These are phyloP conservation scores for Linnaemya tessellans DNA, from an alignment of 2,888 invertebrate genomes.

Conservation along the genomic window DNA sequence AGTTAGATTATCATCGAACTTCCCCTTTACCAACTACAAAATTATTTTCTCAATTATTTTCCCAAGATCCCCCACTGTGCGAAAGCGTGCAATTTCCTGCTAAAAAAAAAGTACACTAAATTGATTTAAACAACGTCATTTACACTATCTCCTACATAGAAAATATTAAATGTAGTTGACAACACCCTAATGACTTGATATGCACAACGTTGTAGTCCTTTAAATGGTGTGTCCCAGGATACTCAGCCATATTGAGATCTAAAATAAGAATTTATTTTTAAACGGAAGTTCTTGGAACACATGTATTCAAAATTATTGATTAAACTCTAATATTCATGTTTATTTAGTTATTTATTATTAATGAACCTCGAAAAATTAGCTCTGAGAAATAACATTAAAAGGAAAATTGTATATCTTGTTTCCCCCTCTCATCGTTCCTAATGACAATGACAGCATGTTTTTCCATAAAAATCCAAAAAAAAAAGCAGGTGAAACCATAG, in stretches of 20 bases:
- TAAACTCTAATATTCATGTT: background rate
- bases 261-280: background rate
- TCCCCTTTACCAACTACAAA: too few species aligned
- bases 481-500: background rate
- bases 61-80: too few species aligned
- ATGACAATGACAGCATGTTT: constrained; percentile 54
- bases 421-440: background rate
- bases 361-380: background rate
- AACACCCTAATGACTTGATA: too few species aligned
- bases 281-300: background rate
- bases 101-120: too few species aligned
- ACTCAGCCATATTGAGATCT: background rate
- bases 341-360: background rate
- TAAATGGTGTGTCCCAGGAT: background rate
- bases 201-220: background rate
- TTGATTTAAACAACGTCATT: too few species aligned
- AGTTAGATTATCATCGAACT: too few species aligned
- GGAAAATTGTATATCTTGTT: background rate
- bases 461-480: background rate
- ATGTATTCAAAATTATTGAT: background rate
- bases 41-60: too few species aligned
- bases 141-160: too few species aligned
- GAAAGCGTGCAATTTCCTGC: too few species aligned
- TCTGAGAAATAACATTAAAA: background rate
- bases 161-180: too few species aligned